Percentiles rank a stretch among this genome's conserved stretches.
These are phyloP conservation scores for Chinchilla lanigera DNA, from an alignment of 2,113 vertebrate genomes.

Conservation along the genomic window DNA sequence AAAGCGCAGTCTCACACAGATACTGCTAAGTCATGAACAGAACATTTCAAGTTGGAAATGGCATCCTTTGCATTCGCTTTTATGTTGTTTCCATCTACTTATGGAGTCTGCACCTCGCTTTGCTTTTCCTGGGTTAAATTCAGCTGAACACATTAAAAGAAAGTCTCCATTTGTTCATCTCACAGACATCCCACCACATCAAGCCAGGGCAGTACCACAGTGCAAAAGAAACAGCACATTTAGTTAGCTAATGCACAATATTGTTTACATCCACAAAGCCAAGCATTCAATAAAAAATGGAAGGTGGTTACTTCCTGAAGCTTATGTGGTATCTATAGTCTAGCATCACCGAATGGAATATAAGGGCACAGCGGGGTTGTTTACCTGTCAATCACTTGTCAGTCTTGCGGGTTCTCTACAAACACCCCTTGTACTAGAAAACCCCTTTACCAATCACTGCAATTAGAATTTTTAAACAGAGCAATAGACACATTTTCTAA, in stretches of 20 bases:
- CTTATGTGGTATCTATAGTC: conserved; percentile 71
- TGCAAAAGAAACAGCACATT: conserved; percentile 24
- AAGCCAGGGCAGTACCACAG: neutral
- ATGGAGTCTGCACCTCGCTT: neutral
- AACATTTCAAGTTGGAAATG: conserved; percentile 5
- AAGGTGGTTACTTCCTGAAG: conserved; percentile 81
- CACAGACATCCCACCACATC: neutral
- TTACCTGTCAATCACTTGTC: conserved; percentile 87
- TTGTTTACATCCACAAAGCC: conserved; percentile 69
- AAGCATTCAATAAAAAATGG: conserved; percentile 84
- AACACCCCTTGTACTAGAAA: conserved; percentile 80
- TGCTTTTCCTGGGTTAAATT: conserved; percentile 28
- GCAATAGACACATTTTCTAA: conserved; percentile 74
- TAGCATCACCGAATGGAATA: conserved; percentile 74
- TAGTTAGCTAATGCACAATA: conserved; percentile 67
- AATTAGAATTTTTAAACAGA: conserved; percentile 85
- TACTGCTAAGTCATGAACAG: neutral
- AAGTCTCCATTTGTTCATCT: neutral
- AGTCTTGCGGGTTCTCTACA: conserved; percentile 82
- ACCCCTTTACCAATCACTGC: conserved; percentile 75
- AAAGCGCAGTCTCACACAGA: neutral
- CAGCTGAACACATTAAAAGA: conserved; percentile 9
- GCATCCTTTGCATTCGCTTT: neutral
- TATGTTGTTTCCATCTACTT: neutral
- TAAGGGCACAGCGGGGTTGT: conserved; percentile 84